Evolutionary conservation across 2,888 invertebrate genomes (phyloP).

Genomic region (Spisula subtruncata): DNA sequence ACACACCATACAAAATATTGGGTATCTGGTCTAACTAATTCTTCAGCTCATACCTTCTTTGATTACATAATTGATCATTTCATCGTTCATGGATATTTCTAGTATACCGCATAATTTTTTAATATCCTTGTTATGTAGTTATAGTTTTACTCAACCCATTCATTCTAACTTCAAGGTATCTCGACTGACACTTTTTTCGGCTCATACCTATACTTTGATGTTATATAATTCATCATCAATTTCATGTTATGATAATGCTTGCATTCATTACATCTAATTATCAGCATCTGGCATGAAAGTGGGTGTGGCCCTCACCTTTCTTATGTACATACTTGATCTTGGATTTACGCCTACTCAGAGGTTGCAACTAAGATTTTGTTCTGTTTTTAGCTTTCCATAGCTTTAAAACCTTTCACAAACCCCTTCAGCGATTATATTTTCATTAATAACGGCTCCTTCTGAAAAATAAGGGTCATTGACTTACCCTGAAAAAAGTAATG

Average conservation of each 20-base stretch:
- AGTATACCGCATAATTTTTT: neutral
- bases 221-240: too few species aligned
- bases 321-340: neutral
- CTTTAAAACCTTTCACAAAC: neutral
- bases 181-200: too few species aligned
- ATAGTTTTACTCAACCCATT: neutral
- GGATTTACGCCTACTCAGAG: neutral
- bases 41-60: neutral
- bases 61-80: too few species aligned
- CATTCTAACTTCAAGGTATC: too few species aligned
- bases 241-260: too few species aligned
- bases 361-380: neutral
- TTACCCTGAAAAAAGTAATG: neutral
- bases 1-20: neutral
- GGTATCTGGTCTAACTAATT: neutral
- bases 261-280: too few species aligned
- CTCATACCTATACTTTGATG: too few species aligned
- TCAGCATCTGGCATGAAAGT: too few species aligned
- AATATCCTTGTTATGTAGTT: neutral
- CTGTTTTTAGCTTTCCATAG: neutral
- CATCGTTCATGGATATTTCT: neutral
- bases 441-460: neutral
- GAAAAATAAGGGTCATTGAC: neutral
- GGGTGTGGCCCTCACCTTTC: neutral
- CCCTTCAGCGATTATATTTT: neutral